Evolutionary conservation across 2,797 vertebrate species (phyloP).

Genomic region (Myotis vivesi): DNA sequence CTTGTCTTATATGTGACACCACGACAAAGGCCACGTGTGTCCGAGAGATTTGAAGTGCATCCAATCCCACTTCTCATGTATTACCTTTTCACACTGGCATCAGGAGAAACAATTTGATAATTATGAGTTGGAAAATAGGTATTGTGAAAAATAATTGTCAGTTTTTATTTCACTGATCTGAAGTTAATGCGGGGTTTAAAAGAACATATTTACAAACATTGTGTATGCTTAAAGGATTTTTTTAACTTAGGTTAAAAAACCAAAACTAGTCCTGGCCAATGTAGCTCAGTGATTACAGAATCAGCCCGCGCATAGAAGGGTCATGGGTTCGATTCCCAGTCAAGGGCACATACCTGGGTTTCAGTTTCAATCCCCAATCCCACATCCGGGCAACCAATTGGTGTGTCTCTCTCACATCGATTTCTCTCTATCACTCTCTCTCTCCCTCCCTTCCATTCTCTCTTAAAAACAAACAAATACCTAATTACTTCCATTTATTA

Average conservation of each 20-base stretch:
- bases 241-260: background rate
- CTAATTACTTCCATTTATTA: background rate
- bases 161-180: constrained; percentile 6
- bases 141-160: background rate
- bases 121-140: background rate
- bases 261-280: background rate
- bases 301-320: too few relatives aligned
- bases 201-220: background rate
- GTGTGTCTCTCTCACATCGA: too few relatives aligned
- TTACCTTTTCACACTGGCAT: background rate
- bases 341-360: too few relatives aligned
- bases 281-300: too few relatives aligned
- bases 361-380: too few relatives aligned
- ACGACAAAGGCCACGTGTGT: background rate
- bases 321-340: too few relatives aligned
- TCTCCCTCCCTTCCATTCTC: too few relatives aligned
- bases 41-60: background rate
- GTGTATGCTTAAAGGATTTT: background rate
- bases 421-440: too few relatives aligned
- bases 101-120: background rate
- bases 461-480: background rate
- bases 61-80: background rate
- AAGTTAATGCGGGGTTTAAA: background rate
- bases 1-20: background rate
- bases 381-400: too few relatives aligned